Evolutionary conservation across 1,140 invertebrate genomes (phyloP), one percentile per base, ranked within the genome.

Genomic region (Bactericera cockerelli): DNA sequence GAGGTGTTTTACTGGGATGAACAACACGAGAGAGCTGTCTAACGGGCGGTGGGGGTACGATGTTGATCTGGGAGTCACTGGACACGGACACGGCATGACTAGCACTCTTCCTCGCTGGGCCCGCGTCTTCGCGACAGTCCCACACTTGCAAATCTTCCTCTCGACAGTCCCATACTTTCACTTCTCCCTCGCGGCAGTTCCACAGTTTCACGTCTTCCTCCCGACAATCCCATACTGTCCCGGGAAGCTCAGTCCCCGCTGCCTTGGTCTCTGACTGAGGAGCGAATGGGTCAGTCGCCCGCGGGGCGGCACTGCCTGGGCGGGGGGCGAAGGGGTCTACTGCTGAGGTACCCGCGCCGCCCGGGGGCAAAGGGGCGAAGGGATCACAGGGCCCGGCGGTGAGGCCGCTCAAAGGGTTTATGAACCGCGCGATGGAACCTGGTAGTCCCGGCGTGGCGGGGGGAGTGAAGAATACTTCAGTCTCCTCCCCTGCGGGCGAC

Each of bases 401-500:
- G 4, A 13, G 28, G 28, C 28, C 28, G 13, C 28, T 31, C n/a
- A 22, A 16, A 8, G 42, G 25, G 16, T 56, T 56, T 2, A 57
- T 55, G 19, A 60, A 38, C 19, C 49, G 39, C 1, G 56, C 33
- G 14, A 49, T 31, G 14, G 55, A 57, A 38, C 60, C 53, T 1
- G 61, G 57, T n/a, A 61, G 28, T 10, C 56, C 58, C 13, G 63
- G 62, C 8, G 64, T 64, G 8, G 57, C 39, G 16, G 64, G 10
- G n/a, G 64, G 64, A 26, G 64, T 65, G 28, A 60, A 64, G 26
- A 60, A 64, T 28, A 62, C 60, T 19, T 58, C 62, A 33, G 60
- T 55, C 26, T 61, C 63, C 19, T 61, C 63, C 19, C 33, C 59
- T 26, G 26, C 33, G 13, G 53, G 42, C 8, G 36, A 13, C 10